Evolutionary conservation across 2,797 vertebrate species (phyloP).

Genomic region (Tokudaia muenninki): DNA sequence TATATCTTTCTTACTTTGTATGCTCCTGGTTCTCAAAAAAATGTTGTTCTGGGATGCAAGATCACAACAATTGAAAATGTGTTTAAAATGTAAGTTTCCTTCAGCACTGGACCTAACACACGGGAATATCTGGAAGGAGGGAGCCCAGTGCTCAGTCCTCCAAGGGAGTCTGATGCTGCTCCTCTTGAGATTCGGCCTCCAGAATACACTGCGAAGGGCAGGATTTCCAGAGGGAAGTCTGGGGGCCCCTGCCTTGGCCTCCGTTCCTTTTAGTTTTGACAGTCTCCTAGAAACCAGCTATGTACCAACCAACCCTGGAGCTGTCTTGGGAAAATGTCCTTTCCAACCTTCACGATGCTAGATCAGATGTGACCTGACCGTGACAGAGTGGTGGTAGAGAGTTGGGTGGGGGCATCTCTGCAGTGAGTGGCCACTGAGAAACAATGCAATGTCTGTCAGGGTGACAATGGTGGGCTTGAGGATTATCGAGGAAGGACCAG

Average conservation of each 20-base stretch:
- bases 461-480: neutral
- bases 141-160: neutral
- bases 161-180: too few species aligned
- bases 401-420: neutral
- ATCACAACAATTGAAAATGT: neutral
- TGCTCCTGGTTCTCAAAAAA: neutral
- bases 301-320: neutral
- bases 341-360: too few species aligned
- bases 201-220: fast-evolving
- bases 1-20: neutral
- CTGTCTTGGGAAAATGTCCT: neutral
- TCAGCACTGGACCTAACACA: neutral
- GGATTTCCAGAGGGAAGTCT: neutral
- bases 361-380: fast-evolving
- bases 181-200: neutral
- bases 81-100: neutral
- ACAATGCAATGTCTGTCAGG: neutral
- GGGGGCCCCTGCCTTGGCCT: fast-evolving
- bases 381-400: neutral
- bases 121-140: neutral
- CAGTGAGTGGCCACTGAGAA: neutral
- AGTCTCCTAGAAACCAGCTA: neutral
- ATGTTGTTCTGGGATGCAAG: neutral
- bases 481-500: neutral
- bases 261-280: neutral